Evolutionary conservation across 2,888 invertebrate species (phyloP), one percentile per base, ranked within the genome.

Genomic region (Lamellibrachia satsuma): DNA sequence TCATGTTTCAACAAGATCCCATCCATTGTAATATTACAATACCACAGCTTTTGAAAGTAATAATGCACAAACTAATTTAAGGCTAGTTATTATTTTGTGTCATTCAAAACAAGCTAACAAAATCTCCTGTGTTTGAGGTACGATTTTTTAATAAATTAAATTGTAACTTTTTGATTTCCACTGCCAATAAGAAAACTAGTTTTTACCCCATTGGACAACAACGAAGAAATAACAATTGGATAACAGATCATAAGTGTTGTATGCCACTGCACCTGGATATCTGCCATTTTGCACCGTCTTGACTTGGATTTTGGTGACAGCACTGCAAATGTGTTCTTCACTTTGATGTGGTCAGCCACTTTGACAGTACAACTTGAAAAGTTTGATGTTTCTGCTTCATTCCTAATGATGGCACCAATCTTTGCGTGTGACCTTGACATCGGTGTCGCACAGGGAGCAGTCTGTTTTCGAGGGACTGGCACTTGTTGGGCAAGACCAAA

Each of bases 401-500:
- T 55, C 55, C 9, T 55, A 55, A 55, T 39, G 39, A 39, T 9
- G 9, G 55, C 3, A 55, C 55, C 75, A 75, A 22, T 75, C n/a
- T 75, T 75, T 3, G 75, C 6, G 22, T 22, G 75, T 75, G 75
- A 75, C 75, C 22, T 75, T 75, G 75, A 75, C 75, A 75, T 75
- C 22, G 75, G 75, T 75, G 75, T 15, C 22, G 15, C 22, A 75
- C 75, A 75, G 75, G 75, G 6, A 22, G 75, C 6, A 3, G 75
- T 75, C 75, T 22, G 15, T 75, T 92, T 94, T 91, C 94, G 94
- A 57, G 93, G 93, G n/a, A 95, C 95, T 7, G 95, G 95, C 8
- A 95, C 95, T 92, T 95, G 95, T 92, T 98, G 98, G 52, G 98
- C 98, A 94, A 99, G 97, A 0, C 99, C 99, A 97, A 99, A 99